phyloP scores from a whole-genome alignment of 1,140 invertebrate species.

The Caerostris darwini region DNA sequence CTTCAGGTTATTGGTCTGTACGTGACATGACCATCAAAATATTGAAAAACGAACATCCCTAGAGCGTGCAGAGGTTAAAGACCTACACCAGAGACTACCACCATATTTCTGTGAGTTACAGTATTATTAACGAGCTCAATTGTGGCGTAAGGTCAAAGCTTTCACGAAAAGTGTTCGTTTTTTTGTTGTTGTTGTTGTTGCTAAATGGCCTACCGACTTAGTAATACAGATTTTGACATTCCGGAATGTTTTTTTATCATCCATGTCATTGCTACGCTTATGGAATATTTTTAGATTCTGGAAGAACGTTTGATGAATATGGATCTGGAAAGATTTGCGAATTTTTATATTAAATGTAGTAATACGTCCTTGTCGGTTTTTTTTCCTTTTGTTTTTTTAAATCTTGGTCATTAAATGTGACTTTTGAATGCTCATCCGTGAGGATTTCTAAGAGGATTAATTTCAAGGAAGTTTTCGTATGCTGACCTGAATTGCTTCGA shows the following conservation, averaged over 20 bases:
- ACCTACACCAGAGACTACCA: neutral
- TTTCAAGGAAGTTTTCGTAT: neutral
- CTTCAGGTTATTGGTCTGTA: neutral
- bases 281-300: neutral
- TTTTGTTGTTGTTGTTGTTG: neutral
- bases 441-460: neutral
- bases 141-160: neutral
- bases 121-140: neutral
- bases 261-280: neutral
- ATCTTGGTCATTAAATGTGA: neutral
- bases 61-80: neutral
- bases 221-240: neutral
- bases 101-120: neutral
- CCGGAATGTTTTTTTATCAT: neutral
- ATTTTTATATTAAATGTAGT: neutral
- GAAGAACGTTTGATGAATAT: neutral
- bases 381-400: neutral
- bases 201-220: neutral
- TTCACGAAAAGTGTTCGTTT: neutral
- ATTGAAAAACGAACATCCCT: neutral
- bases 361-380: neutral
- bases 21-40: neutral
- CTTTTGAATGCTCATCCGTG: neutral
- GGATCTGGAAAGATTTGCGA: neutral
- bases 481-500: neutral